phyloP scores from a whole-genome alignment of 2,113 vertebrate genomes.

The Lonchura striata region DNA sequence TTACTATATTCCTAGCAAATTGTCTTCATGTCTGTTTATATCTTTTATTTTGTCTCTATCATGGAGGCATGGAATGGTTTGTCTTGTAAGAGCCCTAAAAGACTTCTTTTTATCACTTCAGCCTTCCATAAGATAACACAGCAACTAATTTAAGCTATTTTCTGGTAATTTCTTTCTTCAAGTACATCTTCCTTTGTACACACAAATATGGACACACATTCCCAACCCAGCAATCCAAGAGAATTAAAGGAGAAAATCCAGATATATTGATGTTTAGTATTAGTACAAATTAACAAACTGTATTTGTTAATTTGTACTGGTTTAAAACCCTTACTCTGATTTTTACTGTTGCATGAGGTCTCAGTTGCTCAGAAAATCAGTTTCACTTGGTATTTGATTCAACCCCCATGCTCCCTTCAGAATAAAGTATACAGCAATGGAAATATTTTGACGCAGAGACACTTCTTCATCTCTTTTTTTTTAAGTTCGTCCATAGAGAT shows the following conservation, averaged over 20 bases:
- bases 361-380: not conserved
- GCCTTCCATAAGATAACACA: not conserved
- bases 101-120: not conserved
- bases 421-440: not conserved
- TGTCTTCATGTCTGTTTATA: not conserved
- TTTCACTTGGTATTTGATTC: not conserved
- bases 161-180: not conserved
- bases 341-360: not conserved
- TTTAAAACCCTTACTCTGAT: not conserved
- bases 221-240: not conserved
- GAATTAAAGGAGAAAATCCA: not conserved
- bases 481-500: not conserved
- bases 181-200: not conserved
- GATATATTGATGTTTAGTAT: not conserved
- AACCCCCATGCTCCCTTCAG: not conserved
- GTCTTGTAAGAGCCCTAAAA: not conserved
- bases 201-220: accelerated
- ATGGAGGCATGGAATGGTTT: not conserved
- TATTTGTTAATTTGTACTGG: not conserved
- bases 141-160: not conserved
- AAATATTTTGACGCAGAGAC: not conserved
- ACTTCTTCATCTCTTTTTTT: not conserved
- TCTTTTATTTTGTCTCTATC: not conserved
- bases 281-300: not conserved
- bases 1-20: not conserved